These are phyloP conservation scores for Phytoseiulus persimilis DNA, from an alignment of 2,888 invertebrate species.

Conservation along the genomic window DNA sequence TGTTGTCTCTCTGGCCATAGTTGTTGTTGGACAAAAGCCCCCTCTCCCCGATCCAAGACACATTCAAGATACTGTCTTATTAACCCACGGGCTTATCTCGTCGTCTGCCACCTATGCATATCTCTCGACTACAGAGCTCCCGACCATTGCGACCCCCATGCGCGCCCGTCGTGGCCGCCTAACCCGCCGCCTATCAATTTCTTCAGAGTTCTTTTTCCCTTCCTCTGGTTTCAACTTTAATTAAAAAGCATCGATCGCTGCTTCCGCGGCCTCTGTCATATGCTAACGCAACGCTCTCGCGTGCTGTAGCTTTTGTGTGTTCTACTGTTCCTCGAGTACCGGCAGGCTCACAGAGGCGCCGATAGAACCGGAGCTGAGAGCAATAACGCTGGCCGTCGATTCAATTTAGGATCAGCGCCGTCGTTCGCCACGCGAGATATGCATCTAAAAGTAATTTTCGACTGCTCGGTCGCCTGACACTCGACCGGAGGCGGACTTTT, in stretches of 20 bases:
- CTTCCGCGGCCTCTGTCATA: neutral
- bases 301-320: neutral
- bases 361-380: neutral
- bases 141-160: neutral
- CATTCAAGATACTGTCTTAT: neutral
- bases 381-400: neutral
- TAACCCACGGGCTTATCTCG: neutral
- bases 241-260: neutral
- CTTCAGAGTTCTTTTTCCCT: neutral
- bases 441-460: neutral
- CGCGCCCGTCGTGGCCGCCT: neutral
- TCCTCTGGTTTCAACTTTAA: neutral
- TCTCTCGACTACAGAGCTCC: neutral
- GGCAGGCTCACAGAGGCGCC: neutral
- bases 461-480: neutral
- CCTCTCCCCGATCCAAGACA: neutral
- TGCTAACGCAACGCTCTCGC: neutral
- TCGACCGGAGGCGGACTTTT: neutral
- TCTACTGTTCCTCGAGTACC: neutral
- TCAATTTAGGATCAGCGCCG: neutral
- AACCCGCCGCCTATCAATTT: neutral
- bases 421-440: neutral
- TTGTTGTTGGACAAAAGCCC: neutral
- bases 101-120: neutral
- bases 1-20: neutral